phyloP scores from a whole-genome alignment of 2,113 vertebrate genomes.

The Plectropomus leopardus region DNA sequence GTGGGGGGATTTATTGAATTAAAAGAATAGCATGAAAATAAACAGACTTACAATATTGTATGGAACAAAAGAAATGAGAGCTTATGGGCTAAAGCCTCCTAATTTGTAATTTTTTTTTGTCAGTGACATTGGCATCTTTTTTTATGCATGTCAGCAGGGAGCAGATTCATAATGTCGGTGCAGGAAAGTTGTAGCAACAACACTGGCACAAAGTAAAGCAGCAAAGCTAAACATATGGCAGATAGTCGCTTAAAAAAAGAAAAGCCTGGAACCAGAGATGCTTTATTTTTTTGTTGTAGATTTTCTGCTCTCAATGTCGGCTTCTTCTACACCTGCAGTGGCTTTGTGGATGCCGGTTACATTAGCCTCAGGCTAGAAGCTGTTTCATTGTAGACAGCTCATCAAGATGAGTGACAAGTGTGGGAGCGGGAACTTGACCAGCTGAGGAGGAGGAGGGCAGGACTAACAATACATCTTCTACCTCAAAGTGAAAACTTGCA shows the following conservation, averaged over 20 bases:
- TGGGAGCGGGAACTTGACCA: slow-evolving; percentile 68
- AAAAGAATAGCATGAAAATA: no score
- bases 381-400: slow-evolving; percentile 61
- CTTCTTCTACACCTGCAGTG: slow-evolving; percentile 21
- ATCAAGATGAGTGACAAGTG: slow-evolving; percentile 72
- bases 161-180: background rate
- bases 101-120: background rate
- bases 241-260: background rate
- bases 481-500: slow-evolving; percentile 65
- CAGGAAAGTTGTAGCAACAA: background rate
- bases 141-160: background rate
- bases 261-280: slow-evolving; percentile 1
- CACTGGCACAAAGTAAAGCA: background rate
- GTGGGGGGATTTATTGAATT: no score
- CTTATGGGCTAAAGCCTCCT: background rate
- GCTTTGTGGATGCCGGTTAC: slow-evolving; percentile 56
- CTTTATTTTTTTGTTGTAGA: slow-evolving; percentile 8
- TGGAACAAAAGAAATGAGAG: no score
- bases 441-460: slow-evolving; percentile 62
- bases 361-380: slow-evolving; percentile 53
- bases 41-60: no score
- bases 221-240: slow-evolving; percentile 27
- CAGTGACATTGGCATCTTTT: background rate
- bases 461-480: slow-evolving; percentile 62
- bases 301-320: slow-evolving; percentile 16